Percentiles rank a stretch among this genome's conserved stretches.
Evolutionary conservation across 2,113 vertebrate species (phyloP).

Genomic region (Brachirus orientalis): DNA sequence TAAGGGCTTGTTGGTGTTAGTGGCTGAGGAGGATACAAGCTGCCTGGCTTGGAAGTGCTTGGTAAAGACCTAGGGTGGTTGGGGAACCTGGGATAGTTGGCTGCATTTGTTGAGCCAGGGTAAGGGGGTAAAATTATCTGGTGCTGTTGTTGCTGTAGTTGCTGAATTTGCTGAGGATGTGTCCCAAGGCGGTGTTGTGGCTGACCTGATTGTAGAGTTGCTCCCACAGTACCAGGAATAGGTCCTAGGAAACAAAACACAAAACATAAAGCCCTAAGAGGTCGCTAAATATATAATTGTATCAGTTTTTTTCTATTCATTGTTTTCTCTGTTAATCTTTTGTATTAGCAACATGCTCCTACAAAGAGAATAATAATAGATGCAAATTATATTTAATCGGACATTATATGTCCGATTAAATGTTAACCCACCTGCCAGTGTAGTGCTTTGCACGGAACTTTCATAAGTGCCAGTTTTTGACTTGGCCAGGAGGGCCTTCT

Average conservation of each 20-base stretch:
- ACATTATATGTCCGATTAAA: neutral
- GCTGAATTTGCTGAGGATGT: constrained; percentile 73
- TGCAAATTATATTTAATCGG: neutral
- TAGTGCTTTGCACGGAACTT: constrained; percentile 54
- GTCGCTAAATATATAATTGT: neutral
- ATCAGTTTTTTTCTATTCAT: too few relatives aligned
- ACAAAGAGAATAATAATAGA: neutral
- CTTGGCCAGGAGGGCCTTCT: constrained; percentile 86
- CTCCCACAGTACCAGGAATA: constrained; percentile 64
- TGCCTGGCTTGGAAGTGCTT: constrained; percentile 82
- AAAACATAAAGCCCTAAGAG: neutral
- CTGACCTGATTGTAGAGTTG: constrained; percentile 64
- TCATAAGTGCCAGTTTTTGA: constrained; percentile 85
- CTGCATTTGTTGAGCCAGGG: constrained; percentile 80
- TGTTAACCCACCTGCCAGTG: constrained; percentile 70
- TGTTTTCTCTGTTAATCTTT: neutral
- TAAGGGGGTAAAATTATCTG: constrained; percentile 78
- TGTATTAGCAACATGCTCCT: neutral
- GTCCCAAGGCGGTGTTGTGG: constrained; percentile 69
- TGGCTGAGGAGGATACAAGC: constrained; percentile 83
- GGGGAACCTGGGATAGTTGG: constrained; percentile 83
- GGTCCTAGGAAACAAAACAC: constrained; percentile 54
- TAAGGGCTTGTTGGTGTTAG: constrained; percentile 83
- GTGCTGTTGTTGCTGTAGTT: constrained; percentile 69
- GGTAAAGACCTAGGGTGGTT: constrained; percentile 82